These are phyloP conservation scores for Lynx canadensis DNA, from an alignment of 2,113 vertebrate genomes.

Conservation along the genomic window DNA sequence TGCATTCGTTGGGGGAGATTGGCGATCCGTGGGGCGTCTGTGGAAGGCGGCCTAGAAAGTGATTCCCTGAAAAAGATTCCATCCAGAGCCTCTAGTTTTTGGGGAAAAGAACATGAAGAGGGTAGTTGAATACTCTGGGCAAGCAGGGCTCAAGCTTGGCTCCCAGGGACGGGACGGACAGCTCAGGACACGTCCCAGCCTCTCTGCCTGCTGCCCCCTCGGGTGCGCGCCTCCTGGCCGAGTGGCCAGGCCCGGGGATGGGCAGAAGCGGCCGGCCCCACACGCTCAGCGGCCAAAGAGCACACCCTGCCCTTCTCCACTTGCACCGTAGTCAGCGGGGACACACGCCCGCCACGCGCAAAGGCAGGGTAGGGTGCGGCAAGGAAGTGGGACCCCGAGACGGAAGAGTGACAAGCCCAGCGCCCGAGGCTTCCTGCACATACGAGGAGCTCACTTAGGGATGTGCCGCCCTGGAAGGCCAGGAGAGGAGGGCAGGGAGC, in stretches of 20 bases:
- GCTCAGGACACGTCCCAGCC: no score
- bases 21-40: not conserved
- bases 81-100: not conserved
- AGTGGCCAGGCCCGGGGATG: no score
- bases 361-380: no score
- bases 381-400: no score
- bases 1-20: not conserved
- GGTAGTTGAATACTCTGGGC: accelerated
- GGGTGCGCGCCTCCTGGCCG: not conserved
- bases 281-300: not conserved
- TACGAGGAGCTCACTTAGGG: no score
- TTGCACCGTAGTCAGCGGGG: accelerated
- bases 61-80: not conserved
- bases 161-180: accelerated
- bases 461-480: not conserved
- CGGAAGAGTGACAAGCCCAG: accelerated
- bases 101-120: not conserved
- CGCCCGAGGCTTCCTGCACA: accelerated
- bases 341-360: accelerated
- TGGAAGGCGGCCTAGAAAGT: not conserved
- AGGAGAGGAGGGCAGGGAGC: accelerated
- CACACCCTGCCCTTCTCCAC: no score
- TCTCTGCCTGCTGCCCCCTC: accelerated
- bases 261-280: no score
- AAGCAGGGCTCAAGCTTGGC: no score